Evolutionary conservation across 2,797 vertebrate species (phyloP).

Genomic region (Brotula barbata): DNA sequence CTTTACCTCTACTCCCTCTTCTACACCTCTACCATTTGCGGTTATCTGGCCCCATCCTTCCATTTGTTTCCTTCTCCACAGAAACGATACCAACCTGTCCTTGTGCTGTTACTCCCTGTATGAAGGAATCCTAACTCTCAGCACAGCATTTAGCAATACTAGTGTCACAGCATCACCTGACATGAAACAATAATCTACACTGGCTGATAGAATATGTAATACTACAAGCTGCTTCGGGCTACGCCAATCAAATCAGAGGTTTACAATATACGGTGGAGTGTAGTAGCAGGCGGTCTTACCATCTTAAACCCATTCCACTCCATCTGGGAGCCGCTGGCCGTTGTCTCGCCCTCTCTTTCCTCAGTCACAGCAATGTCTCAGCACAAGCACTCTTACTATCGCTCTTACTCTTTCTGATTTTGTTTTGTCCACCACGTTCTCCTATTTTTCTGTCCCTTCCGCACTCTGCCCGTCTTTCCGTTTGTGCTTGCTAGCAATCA

Average conservation of each 20-base stretch:
- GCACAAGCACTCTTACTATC: slow-evolving; percentile 58
- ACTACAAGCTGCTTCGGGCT: slow-evolving; percentile 28
- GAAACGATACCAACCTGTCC: slow-evolving; percentile 15
- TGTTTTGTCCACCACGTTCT: slow-evolving; percentile 62
- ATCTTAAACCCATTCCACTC: slow-evolving; percentile 99
- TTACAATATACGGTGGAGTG: slow-evolving; percentile 33
- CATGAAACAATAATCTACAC: too few relatives aligned
- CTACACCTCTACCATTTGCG: slow-evolving; percentile 52
- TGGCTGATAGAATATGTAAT: slow-evolving; percentile 28
- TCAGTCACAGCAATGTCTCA: slow-evolving; percentile 65
- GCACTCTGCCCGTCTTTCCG: slow-evolving; percentile 61
- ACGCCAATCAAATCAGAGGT: slow-evolving; percentile 31
- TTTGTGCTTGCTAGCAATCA: slow-evolving; percentile 77
- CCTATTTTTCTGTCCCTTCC: slow-evolving; percentile 23
- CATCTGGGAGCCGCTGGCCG: slow-evolving; percentile 92
- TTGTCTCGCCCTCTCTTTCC: slow-evolving; percentile 58
- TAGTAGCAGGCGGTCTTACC: slow-evolving; percentile 84
- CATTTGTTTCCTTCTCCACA: slow-evolving; percentile 34
- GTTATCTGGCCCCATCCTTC: slow-evolving; percentile 40
- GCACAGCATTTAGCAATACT: slow-evolving; percentile 54
- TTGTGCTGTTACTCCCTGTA: slow-evolving; percentile 9
- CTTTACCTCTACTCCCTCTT: slow-evolving; percentile 50
- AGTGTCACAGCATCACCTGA: slow-evolving; percentile 20
- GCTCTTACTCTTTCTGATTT: slow-evolving; percentile 37
- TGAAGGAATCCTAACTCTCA: slow-evolving; percentile 51